Evolutionary conservation across 1,140 invertebrate genomes (phyloP).

Genomic region (Drosophila tsacasi): DNA sequence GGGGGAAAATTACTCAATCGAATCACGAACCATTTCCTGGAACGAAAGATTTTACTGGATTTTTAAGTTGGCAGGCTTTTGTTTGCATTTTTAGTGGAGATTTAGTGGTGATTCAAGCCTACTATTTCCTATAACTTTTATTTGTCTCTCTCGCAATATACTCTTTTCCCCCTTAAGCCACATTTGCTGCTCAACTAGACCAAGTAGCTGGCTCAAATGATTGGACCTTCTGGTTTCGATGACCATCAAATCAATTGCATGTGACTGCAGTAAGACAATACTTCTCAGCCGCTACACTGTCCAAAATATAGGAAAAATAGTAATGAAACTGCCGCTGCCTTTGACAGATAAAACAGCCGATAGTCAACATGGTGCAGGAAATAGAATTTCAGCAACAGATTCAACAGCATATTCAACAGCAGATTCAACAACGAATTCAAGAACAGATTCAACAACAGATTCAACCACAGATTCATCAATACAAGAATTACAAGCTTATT

Average conservation of each 20-base stretch:
- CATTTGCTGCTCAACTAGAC: constrained; percentile 2
- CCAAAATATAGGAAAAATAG: not conserved
- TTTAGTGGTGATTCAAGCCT: not conserved
- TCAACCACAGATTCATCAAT: not conserved
- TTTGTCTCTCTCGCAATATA: not conserved
- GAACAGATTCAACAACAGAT: not conserved
- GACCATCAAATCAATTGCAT: constrained; percentile 63
- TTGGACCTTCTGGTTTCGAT: constrained; percentile 37
- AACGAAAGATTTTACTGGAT: constrained; percentile 4
- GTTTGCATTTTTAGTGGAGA: not conserved
- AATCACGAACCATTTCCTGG: constrained; percentile 14
- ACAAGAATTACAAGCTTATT: not conserved
- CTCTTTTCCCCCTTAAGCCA: not conserved
- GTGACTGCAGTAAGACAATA: constrained; percentile 39
- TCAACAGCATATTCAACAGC: not conserved
- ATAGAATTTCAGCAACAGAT: not conserved
- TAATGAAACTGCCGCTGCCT: not conserved
- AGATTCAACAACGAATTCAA: not conserved
- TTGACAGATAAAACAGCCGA: not conserved
- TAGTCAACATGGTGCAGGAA: not conserved
- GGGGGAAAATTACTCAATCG: constrained; percentile 35
- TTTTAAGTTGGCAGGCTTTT: not conserved
- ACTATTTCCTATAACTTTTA: not conserved
- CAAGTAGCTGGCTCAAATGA: constrained; percentile 25
- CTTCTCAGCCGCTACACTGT: constrained; percentile 4